phyloP scores from a whole-genome alignment of 1,140 invertebrate genomes.

The Drosophila virilis region DNA sequence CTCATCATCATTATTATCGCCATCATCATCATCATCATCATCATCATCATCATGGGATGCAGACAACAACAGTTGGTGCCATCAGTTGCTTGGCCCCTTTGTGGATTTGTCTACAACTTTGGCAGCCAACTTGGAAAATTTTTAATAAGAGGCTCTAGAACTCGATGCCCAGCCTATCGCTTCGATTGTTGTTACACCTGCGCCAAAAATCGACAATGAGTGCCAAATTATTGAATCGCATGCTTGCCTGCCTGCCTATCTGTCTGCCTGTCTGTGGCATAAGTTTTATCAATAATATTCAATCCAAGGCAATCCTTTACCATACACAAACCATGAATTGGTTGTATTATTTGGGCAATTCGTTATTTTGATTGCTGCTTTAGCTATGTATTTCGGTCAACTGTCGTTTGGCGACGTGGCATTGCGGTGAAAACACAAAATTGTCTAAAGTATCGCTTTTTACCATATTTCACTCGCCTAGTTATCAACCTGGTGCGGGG shows the following conservation, averaged over 20 bases:
- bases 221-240: conserved; percentile 32
- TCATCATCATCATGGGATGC: conserved; percentile 18
- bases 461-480: conserved; percentile 51
- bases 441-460: conserved; percentile 61
- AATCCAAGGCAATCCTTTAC: conserved; percentile 67
- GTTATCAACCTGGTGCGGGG: conserved; percentile 18
- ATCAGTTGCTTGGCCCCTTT: conserved; percentile 33
- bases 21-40: conserved; percentile 27
- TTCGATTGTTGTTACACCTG: conserved; percentile 17
- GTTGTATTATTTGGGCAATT: conserved; percentile 52
- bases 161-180: neutral
- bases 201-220: conserved; percentile 25
- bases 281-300: conserved; percentile 83
- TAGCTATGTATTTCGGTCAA: conserved; percentile 69
- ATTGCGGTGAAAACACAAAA: conserved; percentile 54
- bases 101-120: conserved; percentile 44
- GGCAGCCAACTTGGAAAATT: conserved; percentile 28
- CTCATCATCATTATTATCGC: conserved; percentile 22
- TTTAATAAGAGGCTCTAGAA: conserved; percentile 33
- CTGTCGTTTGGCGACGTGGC: conserved; percentile 33
- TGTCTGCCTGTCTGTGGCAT: conserved; percentile 29
- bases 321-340: conserved; percentile 15
- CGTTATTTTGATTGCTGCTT: conserved; percentile 33
- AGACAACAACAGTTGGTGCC: conserved; percentile 23
- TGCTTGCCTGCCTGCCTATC: neutral